A percentile compares a stretch with the other conserved stretches of the same genome.
Evolutionary conservation across 2,113 vertebrate species (phyloP).

Genomic region (Dasyprocta punctata): DNA sequence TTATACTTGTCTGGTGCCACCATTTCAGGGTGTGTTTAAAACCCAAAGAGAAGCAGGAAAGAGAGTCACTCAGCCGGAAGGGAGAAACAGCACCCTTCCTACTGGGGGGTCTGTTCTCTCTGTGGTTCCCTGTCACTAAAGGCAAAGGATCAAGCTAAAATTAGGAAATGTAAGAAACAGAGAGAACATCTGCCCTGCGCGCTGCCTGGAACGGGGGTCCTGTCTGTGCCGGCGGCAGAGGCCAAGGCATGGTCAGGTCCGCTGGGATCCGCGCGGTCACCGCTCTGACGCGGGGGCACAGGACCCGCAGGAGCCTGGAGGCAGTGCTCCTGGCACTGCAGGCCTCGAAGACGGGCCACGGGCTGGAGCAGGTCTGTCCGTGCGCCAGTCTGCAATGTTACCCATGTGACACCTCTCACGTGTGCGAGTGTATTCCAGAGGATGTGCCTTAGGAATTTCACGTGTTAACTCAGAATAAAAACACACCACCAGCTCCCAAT

Average conservation of each 20-base stretch:
- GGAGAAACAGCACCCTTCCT: no score
- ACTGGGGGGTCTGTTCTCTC: no score
- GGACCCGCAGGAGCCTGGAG: not conserved
- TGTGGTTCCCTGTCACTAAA: not conserved
- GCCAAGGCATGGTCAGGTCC: not conserved
- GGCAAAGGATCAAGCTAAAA: not conserved
- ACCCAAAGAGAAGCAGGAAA: not conserved
- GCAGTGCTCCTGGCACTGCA: not conserved
- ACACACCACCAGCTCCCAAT: not conserved
- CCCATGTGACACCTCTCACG: not conserved
- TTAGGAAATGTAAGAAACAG: not conserved
- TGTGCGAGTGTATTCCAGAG: not conserved
- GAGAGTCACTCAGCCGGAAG: no score
- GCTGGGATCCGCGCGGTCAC: not conserved
- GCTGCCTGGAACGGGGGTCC: not conserved
- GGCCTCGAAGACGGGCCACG: not conserved
- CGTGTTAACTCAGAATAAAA: constrained; percentile 21
- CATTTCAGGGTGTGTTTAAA: not conserved
- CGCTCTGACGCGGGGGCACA: no score
- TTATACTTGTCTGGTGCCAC: not conserved
- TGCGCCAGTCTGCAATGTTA: not conserved
- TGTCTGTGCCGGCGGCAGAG: not conserved
- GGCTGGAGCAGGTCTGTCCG: not conserved
- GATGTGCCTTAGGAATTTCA: not conserved
- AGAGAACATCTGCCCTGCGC: not conserved